Evolutionary conservation across 2,888 invertebrate genomes (phyloP).

Genomic region (Archips xylosteana): DNA sequence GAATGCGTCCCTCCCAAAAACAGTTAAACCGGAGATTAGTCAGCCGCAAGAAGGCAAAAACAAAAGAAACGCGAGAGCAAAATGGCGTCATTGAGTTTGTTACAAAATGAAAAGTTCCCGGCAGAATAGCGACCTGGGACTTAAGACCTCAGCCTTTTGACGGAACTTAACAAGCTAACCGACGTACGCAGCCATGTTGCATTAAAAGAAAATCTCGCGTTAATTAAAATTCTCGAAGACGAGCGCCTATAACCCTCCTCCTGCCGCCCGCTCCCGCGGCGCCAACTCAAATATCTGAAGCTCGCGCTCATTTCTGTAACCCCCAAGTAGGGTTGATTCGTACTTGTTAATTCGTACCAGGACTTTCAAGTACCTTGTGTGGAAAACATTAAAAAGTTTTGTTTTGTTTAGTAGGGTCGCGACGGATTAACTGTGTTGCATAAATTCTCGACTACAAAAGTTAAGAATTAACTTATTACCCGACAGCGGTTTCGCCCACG

Average conservation of each 20-base stretch:
- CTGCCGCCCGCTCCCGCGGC: constrained; percentile 31
- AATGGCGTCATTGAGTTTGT: constrained; percentile 24
- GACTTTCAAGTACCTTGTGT: background rate
- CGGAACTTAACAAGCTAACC: constrained; percentile 30
- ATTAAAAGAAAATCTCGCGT: constrained; percentile 49
- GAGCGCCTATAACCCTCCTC: constrained; percentile 40
- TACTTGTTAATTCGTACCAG: constrained; percentile 23
- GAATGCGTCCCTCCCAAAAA: background rate
- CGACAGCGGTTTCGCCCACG: no score
- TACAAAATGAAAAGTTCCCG: constrained; percentile 20
- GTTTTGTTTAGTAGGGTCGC: background rate
- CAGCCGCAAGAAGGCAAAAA: constrained; percentile 14
- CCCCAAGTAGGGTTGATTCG: constrained; percentile 37
- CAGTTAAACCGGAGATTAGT: constrained; percentile 16
- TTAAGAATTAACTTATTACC: no score
- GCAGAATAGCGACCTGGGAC: constrained; percentile 15
- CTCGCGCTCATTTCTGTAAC: constrained; percentile 32
- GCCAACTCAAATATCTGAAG: constrained; percentile 39
- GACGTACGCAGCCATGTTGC: constrained; percentile 41
- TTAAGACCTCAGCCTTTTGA: constrained; percentile 37
- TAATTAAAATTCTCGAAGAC: constrained; percentile 49
- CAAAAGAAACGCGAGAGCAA: constrained; percentile 8
- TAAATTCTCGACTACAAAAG: background rate
- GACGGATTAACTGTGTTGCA: background rate
- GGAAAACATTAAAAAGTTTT: background rate